phyloP scores from a whole-genome alignment of 2,113 vertebrate species.

The Protobothrops flavoviridis region DNA sequence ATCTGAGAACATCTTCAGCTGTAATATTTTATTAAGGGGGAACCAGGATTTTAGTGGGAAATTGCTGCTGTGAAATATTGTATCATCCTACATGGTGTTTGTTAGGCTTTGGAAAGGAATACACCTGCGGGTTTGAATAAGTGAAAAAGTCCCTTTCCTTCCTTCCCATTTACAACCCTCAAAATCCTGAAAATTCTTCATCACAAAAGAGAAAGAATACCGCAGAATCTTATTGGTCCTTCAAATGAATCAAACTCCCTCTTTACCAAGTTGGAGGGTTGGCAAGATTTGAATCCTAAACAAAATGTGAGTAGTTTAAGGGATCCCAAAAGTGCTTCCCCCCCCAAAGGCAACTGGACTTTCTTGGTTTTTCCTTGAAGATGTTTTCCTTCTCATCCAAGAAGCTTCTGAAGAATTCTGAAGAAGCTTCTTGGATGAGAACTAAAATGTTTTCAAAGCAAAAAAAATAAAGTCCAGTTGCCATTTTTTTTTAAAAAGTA shows the following conservation, averaged over 20 bases:
- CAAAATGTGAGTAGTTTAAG: background rate
- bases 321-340: background rate
- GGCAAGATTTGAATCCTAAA: background rate
- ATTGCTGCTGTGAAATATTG: constrained; percentile 62
- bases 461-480: background rate
- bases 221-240: too few relatives aligned
- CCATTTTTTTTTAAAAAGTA: too few relatives aligned
- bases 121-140: constrained; percentile 50
- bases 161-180: background rate
- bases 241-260: background rate
- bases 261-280: background rate
- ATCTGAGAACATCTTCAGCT: constrained; percentile 54
- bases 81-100: constrained; percentile 47
- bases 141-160: background rate
- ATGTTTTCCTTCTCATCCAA: background rate
- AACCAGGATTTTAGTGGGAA: constrained; percentile 59
- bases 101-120: constrained; percentile 58
- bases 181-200: background rate
- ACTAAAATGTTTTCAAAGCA: background rate
- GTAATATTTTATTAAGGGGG: constrained; percentile 57
- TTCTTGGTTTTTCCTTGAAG: background rate
- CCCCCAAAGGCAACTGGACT: background rate
- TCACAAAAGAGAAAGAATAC: background rate
- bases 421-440: background rate
- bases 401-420: background rate